These are phyloP conservation scores for Drosophila peninsularis DNA, from an alignment of 2,888 invertebrate species.

Conservation along the genomic window DNA sequence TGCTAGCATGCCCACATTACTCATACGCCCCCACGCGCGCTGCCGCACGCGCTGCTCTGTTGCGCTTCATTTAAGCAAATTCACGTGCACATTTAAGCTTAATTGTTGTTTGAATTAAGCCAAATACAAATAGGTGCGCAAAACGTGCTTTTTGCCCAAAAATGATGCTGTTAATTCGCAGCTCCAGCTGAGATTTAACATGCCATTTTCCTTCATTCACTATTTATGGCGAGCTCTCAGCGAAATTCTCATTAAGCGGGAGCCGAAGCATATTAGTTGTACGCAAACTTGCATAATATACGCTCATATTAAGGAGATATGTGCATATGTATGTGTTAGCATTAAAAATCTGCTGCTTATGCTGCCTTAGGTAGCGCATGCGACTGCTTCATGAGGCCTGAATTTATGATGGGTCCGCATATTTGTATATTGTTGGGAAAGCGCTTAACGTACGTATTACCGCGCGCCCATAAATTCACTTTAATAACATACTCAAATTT, in stretches of 20 bases:
- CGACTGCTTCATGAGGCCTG: constrained; percentile 15
- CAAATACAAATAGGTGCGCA: constrained; percentile 47
- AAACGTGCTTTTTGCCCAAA: constrained; percentile 37
- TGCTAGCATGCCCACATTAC: constrained; percentile 50
- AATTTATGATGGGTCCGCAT: constrained; percentile 58
- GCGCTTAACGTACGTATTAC: constrained; percentile 33
- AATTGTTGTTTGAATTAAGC: constrained; percentile 61
- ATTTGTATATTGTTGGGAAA: constrained; percentile 29
- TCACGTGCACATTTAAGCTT: constrained; percentile 71
- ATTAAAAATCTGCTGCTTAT: constrained; percentile 3
- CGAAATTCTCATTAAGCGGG: not conserved
- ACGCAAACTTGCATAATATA: constrained; percentile 2
- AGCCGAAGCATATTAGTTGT: not conserved
- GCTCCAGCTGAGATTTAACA: constrained; percentile 12
- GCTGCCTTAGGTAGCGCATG: not conserved
- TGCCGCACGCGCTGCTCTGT: constrained; percentile 19
- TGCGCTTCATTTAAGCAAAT: constrained; percentile 62
- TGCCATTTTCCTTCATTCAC: constrained; percentile 9
- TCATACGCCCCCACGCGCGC: constrained; percentile 62
- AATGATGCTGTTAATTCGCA: constrained; percentile 46
- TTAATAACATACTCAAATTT: constrained; percentile 77
- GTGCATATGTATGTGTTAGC: not conserved
- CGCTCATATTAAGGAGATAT: not conserved
- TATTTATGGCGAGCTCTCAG: not conserved
- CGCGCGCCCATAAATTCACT: constrained; percentile 58